Percentiles rank a stretch among this genome's conserved stretches.
Conservation (phyloP, 2,888 invertebrate species). For the Seira musarum region DNA sequence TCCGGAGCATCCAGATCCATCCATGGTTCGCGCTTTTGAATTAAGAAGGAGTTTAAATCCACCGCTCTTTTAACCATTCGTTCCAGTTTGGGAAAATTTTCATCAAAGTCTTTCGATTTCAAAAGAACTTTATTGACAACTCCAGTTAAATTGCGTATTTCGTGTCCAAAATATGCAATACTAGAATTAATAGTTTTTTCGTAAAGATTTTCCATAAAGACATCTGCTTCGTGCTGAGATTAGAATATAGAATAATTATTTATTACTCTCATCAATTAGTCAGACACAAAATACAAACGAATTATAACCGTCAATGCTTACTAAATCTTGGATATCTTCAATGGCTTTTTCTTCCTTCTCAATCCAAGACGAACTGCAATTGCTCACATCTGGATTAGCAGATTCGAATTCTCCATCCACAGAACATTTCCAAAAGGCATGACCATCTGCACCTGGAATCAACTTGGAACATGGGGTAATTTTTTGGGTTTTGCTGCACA, state of each 20-base stretch:
- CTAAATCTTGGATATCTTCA: constrained; percentile 47
- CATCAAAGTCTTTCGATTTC: constrained; percentile 15
- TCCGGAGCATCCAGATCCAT: constrained; percentile 32
- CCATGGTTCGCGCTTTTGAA: constrained; percentile 62
- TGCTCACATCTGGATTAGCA: constrained; percentile 53
- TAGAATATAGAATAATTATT: constrained; percentile 24
- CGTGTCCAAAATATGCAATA: constrained; percentile 65
- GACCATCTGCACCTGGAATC: not conserved
- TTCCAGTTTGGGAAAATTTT: constrained; percentile 21
- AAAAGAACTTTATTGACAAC: constrained; percentile 42
- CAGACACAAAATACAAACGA: not conserved
- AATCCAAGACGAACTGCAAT: constrained; percentile 62
- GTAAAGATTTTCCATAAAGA: constrained; percentile 33
- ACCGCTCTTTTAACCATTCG: constrained; percentile 47
- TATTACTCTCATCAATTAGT: not conserved
- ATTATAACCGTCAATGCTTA: constrained; percentile 27
- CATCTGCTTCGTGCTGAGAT: constrained; percentile 44
- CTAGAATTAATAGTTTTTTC: constrained; percentile 16
- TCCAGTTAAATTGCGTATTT: constrained; percentile 53
- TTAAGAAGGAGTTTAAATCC: constrained; percentile 47
- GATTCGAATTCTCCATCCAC: constrained; percentile 51
- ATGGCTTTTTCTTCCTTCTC: constrained; percentile 47
- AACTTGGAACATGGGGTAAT: constrained; percentile 31
- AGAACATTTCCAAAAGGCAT: constrained; percentile 52
- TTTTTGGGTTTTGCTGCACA: constrained; percentile 37